Conservation (phyloP, 1,140 invertebrate species). For the Anastrepha ludens region DNA sequence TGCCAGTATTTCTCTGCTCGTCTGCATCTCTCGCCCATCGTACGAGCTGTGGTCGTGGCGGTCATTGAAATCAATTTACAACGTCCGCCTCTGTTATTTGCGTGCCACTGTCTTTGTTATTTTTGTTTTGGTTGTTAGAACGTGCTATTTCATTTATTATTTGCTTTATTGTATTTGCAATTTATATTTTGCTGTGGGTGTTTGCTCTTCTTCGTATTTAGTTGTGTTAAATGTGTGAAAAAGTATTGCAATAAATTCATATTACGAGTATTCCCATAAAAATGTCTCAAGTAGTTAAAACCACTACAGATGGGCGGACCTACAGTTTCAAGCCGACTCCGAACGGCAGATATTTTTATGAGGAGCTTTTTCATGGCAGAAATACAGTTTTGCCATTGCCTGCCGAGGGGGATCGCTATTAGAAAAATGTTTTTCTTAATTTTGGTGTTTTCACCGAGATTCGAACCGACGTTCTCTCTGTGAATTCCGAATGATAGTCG, state of each 20-base stretch:
- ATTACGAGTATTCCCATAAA: conserved; percentile 10
- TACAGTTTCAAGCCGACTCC: no score
- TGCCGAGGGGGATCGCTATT: no score
- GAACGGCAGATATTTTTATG: no score
- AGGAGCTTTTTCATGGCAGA: no score
- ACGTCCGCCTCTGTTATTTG: conserved; percentile 19
- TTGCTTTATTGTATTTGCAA: not conserved
- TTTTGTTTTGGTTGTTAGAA: not conserved
- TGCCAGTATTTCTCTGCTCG: not conserved
- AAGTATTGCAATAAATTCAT: conserved; percentile 31
- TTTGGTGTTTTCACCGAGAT: no score
- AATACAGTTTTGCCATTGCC: no score
- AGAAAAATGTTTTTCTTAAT: no score
- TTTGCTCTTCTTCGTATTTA: not conserved
- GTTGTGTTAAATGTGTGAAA: not conserved
- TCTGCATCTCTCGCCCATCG: not conserved
- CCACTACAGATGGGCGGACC: no score
- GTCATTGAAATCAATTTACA: conserved; percentile 21
- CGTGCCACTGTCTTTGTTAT: not conserved
- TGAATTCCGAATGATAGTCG: no score
- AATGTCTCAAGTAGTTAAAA: conserved; percentile 23
- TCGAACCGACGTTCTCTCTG: no score
- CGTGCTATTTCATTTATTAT: not conserved
- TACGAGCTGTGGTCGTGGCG: not conserved
- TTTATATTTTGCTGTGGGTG: not conserved